These are phyloP conservation scores for Parnassius glacialis DNA, from an alignment of 2,888 invertebrate species.

Conservation along the genomic window DNA sequence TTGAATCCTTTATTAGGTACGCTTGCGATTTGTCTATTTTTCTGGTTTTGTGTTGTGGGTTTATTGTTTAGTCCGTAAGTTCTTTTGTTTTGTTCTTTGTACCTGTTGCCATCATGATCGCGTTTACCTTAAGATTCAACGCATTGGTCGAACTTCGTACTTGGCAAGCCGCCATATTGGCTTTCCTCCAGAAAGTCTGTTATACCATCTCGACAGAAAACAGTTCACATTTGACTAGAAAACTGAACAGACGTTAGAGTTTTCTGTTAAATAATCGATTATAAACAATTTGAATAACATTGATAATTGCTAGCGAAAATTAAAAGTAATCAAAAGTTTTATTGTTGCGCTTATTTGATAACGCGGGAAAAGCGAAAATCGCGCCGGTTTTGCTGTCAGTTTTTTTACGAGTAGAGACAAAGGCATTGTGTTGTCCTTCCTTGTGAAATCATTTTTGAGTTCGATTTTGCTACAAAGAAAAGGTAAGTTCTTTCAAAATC, in stretches of 20 bases:
- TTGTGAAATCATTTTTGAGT: constrained; percentile 38
- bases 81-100: neutral
- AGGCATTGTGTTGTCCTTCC: constrained; percentile 39
- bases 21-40: too few species aligned
- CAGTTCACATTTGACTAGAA: constrained; percentile 58
- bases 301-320: constrained; percentile 16
- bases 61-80: too few species aligned
- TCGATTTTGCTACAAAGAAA: constrained; percentile 26
- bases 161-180: constrained; percentile 80
- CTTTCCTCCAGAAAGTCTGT: constrained; percentile 52
- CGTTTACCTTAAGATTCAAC: constrained; percentile 43
- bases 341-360: constrained; percentile 35
- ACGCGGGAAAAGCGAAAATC: constrained; percentile 37
- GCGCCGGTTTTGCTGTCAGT: constrained; percentile 21
- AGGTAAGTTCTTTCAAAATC: constrained; percentile 35
- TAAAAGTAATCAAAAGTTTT: constrained; percentile 5
- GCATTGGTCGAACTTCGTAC: constrained; percentile 68
- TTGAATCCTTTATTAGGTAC: too few species aligned
- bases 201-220: constrained; percentile 41
- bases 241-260: constrained; percentile 50
- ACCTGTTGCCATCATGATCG: constrained; percentile 28
- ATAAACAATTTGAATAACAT: constrained; percentile 29
- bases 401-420: constrained; percentile 37
- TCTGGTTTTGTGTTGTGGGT: too few species aligned
- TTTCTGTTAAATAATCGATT: constrained; percentile 37